These are phyloP conservation scores for Aphelenchoides fujianensis DNA, from an alignment of 1,140 invertebrate genomes.

Conservation along the genomic window DNA sequence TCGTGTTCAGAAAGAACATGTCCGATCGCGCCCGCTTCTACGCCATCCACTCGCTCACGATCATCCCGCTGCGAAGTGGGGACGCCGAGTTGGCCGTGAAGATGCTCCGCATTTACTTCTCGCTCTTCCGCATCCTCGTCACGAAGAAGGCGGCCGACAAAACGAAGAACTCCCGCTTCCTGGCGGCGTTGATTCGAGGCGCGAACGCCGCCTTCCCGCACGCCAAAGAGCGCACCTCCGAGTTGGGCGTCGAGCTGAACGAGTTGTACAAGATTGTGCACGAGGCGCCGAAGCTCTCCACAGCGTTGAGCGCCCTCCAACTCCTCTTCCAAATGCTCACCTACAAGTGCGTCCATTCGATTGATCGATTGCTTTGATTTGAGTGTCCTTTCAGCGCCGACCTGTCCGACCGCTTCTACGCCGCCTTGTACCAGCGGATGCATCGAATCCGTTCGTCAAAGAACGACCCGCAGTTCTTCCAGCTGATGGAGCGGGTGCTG, in stretches of 20 bases:
- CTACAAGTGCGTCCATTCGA: conserved; percentile 61
- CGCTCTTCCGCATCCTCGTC: conserved; percentile 88
- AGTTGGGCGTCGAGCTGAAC: conserved; percentile 72
- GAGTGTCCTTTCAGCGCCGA: too few relatives aligned
- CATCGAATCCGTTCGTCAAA: conserved; percentile 74
- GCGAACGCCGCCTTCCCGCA: conserved; percentile 82
- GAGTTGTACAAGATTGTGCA: conserved; percentile 86
- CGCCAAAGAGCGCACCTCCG: conserved; percentile 67
- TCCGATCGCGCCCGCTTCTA: conserved; percentile 83
- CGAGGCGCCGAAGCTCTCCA: conserved; percentile 71
- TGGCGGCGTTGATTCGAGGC: conserved; percentile 82
- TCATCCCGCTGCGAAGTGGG: conserved; percentile 73
- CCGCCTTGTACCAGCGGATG: conserved; percentile 81
- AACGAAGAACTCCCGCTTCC: conserved; percentile 77
- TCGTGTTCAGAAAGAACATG: conserved; percentile 68
- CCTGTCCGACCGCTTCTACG: conserved; percentile 75
- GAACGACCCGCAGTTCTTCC: conserved; percentile 78
- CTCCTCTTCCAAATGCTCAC: conserved; percentile 79
- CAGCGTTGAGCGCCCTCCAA: conserved; percentile 79
- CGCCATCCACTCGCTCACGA: conserved; percentile 82
- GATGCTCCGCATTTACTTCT: conserved; percentile 86
- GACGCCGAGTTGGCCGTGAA: conserved; percentile 75
- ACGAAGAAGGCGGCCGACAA: conserved; percentile 80
- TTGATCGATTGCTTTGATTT: conserved; percentile 35
- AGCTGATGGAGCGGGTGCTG: conserved; percentile 80